Conservation (phyloP, 2,888 invertebrate genomes). For the Acheta domesticus region DNA sequence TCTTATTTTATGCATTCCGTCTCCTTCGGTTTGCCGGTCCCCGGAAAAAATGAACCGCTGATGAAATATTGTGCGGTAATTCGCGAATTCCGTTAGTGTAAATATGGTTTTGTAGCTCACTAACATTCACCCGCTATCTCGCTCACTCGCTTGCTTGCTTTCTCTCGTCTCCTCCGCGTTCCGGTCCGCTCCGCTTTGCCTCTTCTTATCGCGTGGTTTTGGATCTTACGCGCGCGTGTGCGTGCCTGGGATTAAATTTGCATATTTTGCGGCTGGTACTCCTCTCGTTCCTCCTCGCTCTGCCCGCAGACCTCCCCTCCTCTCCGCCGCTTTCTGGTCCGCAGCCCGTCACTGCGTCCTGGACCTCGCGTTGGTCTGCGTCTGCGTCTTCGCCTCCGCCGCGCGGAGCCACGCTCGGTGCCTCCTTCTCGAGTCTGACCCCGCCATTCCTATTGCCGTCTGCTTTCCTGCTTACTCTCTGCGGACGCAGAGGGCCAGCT, state of each 20-base stretch:
- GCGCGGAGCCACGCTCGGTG: neutral
- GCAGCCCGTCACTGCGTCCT: neutral
- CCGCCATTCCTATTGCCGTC: too few species aligned
- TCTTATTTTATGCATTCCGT: conserved; percentile 6
- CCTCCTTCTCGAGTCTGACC: too few species aligned
- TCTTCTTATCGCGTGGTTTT: conserved; percentile 3
- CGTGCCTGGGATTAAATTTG: conserved; percentile 27
- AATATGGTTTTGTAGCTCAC: conserved; percentile 1
- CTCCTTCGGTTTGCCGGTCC: neutral
- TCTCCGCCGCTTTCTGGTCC: neutral
- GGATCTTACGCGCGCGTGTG: conserved; percentile 10
- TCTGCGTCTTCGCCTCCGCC: neutral
- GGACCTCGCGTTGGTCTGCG: neutral
- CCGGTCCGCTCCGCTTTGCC: neutral
- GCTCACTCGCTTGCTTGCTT: too few species aligned
- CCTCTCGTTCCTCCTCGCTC: conserved; percentile 11
- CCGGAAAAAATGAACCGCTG: neutral
- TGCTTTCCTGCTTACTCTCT: too few species aligned
- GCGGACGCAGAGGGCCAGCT: too few species aligned
- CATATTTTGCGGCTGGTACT: conserved; percentile 24
- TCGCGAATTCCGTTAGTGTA: neutral
- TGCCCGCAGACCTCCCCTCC: neutral
- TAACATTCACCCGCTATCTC: too few species aligned
- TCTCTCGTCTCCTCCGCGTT: neutral
- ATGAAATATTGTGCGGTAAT: neutral